Base-by-base conservation (phyloP, 2,113 vertebrate species). In the Macquaria australasica region DNA sequence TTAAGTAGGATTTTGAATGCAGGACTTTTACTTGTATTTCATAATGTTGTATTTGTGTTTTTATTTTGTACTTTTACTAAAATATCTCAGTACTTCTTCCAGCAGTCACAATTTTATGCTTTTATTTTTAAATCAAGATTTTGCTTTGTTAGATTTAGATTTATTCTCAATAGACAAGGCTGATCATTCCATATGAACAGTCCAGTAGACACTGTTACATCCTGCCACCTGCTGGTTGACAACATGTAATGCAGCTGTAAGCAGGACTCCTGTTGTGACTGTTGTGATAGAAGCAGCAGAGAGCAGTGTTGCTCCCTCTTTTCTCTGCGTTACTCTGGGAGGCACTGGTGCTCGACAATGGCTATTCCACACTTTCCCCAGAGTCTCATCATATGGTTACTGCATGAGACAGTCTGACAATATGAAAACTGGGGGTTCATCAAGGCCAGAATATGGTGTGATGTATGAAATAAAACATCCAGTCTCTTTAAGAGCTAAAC, bases 191-290 rank as follows among this genome's bases (percentile, higher is more conserved):
- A 48, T 23, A 16, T 31, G 12, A 70, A 39, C 28, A 50, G n/a
- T 45, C 0, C 39, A 8, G 25, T 1, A 9, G n/a, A 81, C 18
- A 21, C 60, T 45, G 73, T 66, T 41, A 37, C 45, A 81, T 73
- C 11, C 55, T 87, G 85, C 87, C 91, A 89, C 77, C 93, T 95
- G 73, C 82, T 92, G 93, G 82, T 21, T 62, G 16, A 77, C 18
- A 68, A 2, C 2, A 37, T 62, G 31, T 60, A 79, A 14, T 85
- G 81, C 89, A 88, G 28, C 64, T 73, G 9, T 43, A 4, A 28
- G 8, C 25, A 69, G 66, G 6, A 12, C 11, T 55, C 6, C 18
- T 81, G 73, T 41, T 75, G 50, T 71, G 31, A 58, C 8, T 8
- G 5, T n/a, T n/a, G n/a, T n/a, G 2, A 31, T 0, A 43, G 28